Base-by-base conservation (phyloP, 2,113 vertebrate species). In the Aptenodytes forsteri region DNA sequence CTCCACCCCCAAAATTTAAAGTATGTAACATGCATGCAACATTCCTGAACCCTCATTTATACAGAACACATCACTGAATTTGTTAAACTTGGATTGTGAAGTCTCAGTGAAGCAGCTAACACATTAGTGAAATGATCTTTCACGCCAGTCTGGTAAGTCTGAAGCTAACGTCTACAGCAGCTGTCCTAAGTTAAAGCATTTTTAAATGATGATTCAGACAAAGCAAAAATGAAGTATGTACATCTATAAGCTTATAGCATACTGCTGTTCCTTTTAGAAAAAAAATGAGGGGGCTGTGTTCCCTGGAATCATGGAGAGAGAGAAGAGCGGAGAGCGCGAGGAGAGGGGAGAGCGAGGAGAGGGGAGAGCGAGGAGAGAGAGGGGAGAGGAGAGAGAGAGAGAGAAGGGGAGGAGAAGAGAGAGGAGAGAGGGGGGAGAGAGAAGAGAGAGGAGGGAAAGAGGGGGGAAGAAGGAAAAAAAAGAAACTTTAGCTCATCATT, bases 191-290 rank as follows among this genome's bases (percentile, higher is more conserved):
- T 69, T 77, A 92, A 81, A 89, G 78, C 65, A 87, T 85, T 94
- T 95, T 86, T 47, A 72, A 97, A 95, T 88, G 58, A 78, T 90
- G 97, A 96, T 94, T 96, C 93, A 97, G 76, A 87, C 64, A 92
- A 78, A 96, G 87, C 70, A 93, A 84, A 91, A 94, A 93, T 75
- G 54, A 77, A 94, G 54, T 56, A 36, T 70, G 77, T 55, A 46
- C 11, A 69, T 75, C 49, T 83, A 52, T 65, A 85, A 46, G 80
- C 50, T 71, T 72, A 72, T 0, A 79, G 49, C 44, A 76, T 34
- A 91, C 47, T 9, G 36, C 83, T 83, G 46, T 58, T 89, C 49
- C 55, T 64, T 55, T 50, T 8, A 62, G 38, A 1, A 19, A 49
- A 49, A 30, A 44, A n/a, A 72, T 5, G 29, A 94, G 62, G 58